Evolutionary conservation across 2,113 vertebrate genomes (phyloP).

Genomic region (Cygnus buccinator): DNA sequence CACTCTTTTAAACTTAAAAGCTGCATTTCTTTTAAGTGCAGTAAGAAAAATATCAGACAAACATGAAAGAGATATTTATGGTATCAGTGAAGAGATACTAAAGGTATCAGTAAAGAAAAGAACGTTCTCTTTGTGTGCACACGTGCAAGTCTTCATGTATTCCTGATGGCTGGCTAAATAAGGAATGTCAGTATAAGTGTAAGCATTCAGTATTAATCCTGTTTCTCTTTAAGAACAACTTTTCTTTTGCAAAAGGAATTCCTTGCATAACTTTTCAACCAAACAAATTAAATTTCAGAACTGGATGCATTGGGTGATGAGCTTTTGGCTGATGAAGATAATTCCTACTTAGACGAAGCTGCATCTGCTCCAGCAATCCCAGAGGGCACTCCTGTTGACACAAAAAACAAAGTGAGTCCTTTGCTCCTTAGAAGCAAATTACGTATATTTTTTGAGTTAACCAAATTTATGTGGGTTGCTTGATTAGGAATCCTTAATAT

Average conservation of each 20-base stretch:
- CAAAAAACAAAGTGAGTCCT: slow-evolving; percentile 87
- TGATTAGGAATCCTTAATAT: not conserved
- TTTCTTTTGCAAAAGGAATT: slow-evolving; percentile 4
- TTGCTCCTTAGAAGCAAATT: not conserved
- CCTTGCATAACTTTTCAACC: not conserved
- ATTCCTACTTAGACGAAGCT: slow-evolving; percentile 95
- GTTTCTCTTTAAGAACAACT: not conserved
- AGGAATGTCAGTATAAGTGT: not conserved
- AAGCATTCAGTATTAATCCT: not conserved
- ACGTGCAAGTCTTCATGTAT: not conserved
- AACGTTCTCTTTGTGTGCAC: not conserved
- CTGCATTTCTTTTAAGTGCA: not conserved
- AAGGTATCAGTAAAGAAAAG: not conserved
- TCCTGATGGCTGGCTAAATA: not conserved
- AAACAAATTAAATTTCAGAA: slow-evolving; percentile 77
- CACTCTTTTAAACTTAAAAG: not conserved
- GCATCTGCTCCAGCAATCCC: slow-evolving; percentile 92
- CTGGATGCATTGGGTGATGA: slow-evolving; percentile 95
- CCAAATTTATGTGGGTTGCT: not conserved
- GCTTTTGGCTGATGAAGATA: slow-evolving; percentile 93
- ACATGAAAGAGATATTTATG: not conserved
- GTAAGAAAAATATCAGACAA: not conserved
- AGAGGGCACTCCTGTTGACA: slow-evolving; percentile 88
- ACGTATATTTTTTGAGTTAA: not conserved
- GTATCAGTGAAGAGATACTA: not conserved